Evolutionary conservation across 2,797 vertebrate species (phyloP), one percentile per base, ranked within the genome.

Genomic region (Scomberomorus guttatus): DNA sequence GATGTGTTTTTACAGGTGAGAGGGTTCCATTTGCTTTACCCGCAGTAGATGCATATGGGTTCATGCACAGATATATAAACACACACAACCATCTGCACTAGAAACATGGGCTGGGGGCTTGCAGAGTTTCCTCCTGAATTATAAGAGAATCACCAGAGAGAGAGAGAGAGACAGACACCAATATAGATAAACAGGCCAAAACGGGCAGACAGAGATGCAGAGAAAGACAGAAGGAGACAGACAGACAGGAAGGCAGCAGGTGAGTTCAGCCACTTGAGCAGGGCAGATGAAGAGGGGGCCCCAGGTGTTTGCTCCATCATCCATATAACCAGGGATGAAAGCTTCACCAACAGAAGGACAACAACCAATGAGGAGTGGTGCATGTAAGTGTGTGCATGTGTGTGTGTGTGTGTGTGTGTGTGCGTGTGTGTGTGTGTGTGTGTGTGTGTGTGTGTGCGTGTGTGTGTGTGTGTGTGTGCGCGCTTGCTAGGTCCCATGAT

Each of bases 301-400:
- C 89, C 93, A 93, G 91, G 91, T 94, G 93, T 92, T 90, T 90
- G 89, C 82, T 92, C 81, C 86, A 85, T 88, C 90, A 88, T 87
- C 90, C 89, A 90, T 90, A 89, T 84, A 93, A 93, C 90, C 87
- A 83, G 83, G 80, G 91, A 92, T 94, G 88, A 93, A 93, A 92
- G 90, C 83, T 83, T 89, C 77, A 71, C 77, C 86, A 86, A 83
- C 76, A 89, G 73, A 85, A 83, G 58, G 73, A 85, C 87, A 82
- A 73, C 71, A 85, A 78, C 77, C 89, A 85, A 76, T 75, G 80
- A 81, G 72, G 72, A 80, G 42, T 59, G 37, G 55, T 70, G 77
- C 5, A 22, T 74, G 44, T 3, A 54, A 44, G 80, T 42, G 60
- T 42, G 70, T 44, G 29, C 59, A 65, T 66, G 63, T 48, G 37